Evolutionary conservation across 2,797 vertebrate genomes (phyloP), one percentile per base, ranked within the genome.

Genomic region (Halcyon smyrnensis): DNA sequence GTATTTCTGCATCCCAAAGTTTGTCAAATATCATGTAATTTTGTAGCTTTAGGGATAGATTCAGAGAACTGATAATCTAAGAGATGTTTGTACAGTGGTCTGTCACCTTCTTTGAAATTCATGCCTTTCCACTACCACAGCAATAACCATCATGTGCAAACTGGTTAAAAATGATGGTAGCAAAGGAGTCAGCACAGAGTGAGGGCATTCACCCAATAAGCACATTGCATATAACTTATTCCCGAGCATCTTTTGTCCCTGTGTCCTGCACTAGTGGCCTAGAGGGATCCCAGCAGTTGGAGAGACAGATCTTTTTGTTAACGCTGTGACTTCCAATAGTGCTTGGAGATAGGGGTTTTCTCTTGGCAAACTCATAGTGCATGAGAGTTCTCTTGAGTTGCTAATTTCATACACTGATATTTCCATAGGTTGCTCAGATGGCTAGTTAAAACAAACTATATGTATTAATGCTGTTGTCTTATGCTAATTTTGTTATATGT

Each of bases 21-120:
- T 50, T 50, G 53, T 48, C 37, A 84, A 30, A 45, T 67, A 1
- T 63, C 39, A 9, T 53, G 54, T 86, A 89, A 88, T 91, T 82
- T 67, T 36, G 27, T 45, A 63, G 32, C 64, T 96, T 77, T 51
- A 46, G 76, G 71, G 43, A 45, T 6, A 87, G 87, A 88, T n/a
- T 57, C 32, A 45, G 48, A 37, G 45, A 80, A 53, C 11, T 82
- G 84, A 84, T 95, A 84, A 90, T 76, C 46, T 79, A 63, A 75
- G 67, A 86, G 56, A 20, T 68, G 21, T 79, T 93, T 50, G 30
- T 79, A 45, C 34, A 56, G 3, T 69, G 37, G 23, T 79, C 56
- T 76, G 43, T 60, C 43, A 67, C 23, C 56, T 62, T n/a, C 71
- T 96, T 94, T 95, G 74, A 88, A 89, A 91, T 75, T 86, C 28